A percentile compares a stretch with the other conserved stretches of the same genome.
phyloP scores from a whole-genome alignment of 1,140 invertebrate species.

The Wiebesia pumilae region DNA sequence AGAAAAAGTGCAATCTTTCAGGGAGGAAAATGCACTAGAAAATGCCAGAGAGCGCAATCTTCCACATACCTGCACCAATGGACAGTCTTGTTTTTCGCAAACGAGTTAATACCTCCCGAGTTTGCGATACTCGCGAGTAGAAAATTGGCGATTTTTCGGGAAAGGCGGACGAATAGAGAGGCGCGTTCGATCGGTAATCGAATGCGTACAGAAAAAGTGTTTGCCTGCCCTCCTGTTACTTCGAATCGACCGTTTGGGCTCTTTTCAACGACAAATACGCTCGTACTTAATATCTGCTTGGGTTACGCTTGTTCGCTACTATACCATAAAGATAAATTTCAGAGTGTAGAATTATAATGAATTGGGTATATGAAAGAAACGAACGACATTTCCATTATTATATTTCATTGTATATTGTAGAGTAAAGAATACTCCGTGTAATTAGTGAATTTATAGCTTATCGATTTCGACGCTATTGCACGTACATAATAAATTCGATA shows the following conservation, averaged over 20 bases:
- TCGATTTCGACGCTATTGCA: no score
- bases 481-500: background rate
- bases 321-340: no score
- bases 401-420: no score
- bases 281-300: background rate
- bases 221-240: background rate
- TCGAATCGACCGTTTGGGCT: background rate
- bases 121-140: background rate
- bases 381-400: no score
- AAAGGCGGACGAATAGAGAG: background rate
- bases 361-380: no score
- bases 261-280: background rate
- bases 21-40: background rate
- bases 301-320: no score
- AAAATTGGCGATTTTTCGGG: background rate
- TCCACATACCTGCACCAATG: background rate
- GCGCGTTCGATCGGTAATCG: background rate
- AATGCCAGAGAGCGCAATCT: background rate
- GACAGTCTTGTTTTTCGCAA: background rate
- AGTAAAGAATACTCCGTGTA: no score
- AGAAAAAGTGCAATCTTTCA: conserved; percentile 13
- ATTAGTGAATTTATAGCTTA: no score
- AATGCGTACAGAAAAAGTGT: background rate
- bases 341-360: no score
- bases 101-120: conserved; percentile 33